These are phyloP conservation scores for Aphidius colemani DNA, from an alignment of 2,888 invertebrate genomes.

Conservation along the genomic window DNA sequence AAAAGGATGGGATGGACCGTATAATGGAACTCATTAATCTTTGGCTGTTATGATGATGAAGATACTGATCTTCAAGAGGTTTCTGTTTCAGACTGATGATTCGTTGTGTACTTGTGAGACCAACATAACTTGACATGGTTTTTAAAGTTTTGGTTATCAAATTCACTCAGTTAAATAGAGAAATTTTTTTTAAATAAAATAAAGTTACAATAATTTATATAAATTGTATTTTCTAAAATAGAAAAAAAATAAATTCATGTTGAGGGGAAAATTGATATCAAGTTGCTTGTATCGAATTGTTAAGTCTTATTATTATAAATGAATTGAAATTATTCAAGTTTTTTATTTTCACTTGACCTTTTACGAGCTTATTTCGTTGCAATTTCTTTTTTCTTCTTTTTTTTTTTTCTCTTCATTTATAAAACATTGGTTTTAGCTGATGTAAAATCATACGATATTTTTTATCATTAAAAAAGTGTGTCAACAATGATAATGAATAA, in stretches of 20 bases:
- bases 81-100: constrained; percentile 55
- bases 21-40: constrained; percentile 58
- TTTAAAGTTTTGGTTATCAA: background rate
- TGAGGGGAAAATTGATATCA: constrained; percentile 1
- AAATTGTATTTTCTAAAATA: constrained; percentile 17
- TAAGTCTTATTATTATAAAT: constrained; percentile 41
- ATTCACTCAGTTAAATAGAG: background rate
- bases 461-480: no score
- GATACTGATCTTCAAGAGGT: constrained; percentile 51
- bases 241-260: constrained; percentile 12
- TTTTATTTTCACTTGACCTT: constrained; percentile 31
- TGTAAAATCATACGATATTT: no score
- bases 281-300: constrained; percentile 27
- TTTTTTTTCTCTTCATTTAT: no score
- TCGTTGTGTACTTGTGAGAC: constrained; percentile 4
- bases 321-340: constrained; percentile 20
- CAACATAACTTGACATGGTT: background rate
- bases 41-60: constrained; percentile 51
- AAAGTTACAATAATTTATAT: background rate
- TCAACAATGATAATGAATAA: no score
- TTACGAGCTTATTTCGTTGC: constrained; percentile 23
- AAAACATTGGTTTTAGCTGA: background rate
- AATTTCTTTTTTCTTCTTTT: constrained; percentile 23
- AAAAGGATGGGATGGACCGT: constrained; percentile 46
- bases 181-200: background rate